Evolutionary conservation across 2,113 vertebrate genomes (phyloP).

Genomic region (Porphyrio hochstetteri): DNA sequence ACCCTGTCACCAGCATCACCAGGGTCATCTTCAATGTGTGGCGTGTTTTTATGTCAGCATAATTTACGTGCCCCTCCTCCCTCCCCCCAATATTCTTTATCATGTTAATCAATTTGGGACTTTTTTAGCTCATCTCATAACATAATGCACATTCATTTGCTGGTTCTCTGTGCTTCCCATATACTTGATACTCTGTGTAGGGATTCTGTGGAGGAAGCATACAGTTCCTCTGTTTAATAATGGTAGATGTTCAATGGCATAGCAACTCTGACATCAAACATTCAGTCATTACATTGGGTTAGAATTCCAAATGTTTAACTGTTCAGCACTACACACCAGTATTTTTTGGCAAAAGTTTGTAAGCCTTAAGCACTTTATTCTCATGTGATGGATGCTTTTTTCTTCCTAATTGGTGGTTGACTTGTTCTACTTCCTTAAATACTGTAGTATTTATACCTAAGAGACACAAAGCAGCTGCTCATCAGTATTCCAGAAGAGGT

Average conservation of each 20-base stretch:
- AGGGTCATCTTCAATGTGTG: not conserved
- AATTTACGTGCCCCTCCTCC: not conserved
- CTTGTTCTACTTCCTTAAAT: slow-evolving; percentile 44
- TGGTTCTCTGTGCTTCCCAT: not conserved
- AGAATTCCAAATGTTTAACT: slow-evolving; percentile 14
- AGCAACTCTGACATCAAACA: not conserved
- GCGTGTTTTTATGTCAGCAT: not conserved
- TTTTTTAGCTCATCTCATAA: not conserved
- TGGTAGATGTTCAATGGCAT: not conserved
- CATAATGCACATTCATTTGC: not conserved
- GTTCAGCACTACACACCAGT: not conserved
- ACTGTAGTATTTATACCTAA: slow-evolving; percentile 44
- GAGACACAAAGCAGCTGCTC: slow-evolving; percentile 67
- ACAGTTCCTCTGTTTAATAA: not conserved
- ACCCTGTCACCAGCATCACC: not conserved
- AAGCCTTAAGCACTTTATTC: slow-evolving; percentile 19
- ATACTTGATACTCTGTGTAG: not conserved
- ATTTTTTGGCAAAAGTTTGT: not conserved
- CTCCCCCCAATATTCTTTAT: accelerated
- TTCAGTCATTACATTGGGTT: not conserved
- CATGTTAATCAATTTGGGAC: not conserved
- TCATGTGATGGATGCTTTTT: slow-evolving; percentile 19
- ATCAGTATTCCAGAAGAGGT: slow-evolving; percentile 84
- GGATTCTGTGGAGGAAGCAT: not conserved
- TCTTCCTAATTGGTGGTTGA: slow-evolving; percentile 37